Evolutionary conservation across 2,888 invertebrate genomes (phyloP), one percentile per base, ranked within the genome.

Genomic region (Scelioninae gen. 2): DNA sequence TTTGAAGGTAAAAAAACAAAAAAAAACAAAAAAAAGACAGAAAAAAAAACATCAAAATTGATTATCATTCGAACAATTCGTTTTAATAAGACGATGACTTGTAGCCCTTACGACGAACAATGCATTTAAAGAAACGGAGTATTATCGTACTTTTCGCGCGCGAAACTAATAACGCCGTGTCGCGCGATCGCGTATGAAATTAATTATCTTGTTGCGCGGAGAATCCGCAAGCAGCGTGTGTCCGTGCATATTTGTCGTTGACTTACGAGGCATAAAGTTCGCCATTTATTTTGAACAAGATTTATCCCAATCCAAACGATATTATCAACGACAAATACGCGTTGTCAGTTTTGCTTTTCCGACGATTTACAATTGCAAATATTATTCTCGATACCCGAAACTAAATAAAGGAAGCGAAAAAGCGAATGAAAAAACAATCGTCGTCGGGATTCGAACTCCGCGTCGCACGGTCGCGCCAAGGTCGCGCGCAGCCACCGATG

Each of bases 81-180:
- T 15, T 15, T 13, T 16, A 16, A 7, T 18, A 39, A 7, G 39
- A 2, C 2, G 15, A 7, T 39, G 18, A 39, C 39, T 16, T 16
- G 16, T 5, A 2, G 9, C 3, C 16, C 19, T 19, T 19, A 19
- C 13, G 11, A 28, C 53, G 39, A 53, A 69, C 60, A 60, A 45
- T 61, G 75, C 18, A 43, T 1, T 11, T 11, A 33, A 45, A 77
- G 77, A 71, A 70, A 48, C 57, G 67, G 45, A 60, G 80, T 79
- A 79, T 82, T 81, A 81, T 83, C 81, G 78, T 75, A 75, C 79
- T 80, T 80, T 81, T 79, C 78, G 77, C 82, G 78, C 81, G 80
- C 81, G 80, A 79, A 78, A 78, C 77, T 80, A 81, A 81, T 84
- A 78, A 77, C 78, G 75, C 68, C 64, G 69, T 64, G 52, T 55